Evolutionary conservation across 2,797 vertebrate genomes (phyloP), one percentile per base, ranked within the genome.

Genomic region (Chloroceryle amazona): DNA sequence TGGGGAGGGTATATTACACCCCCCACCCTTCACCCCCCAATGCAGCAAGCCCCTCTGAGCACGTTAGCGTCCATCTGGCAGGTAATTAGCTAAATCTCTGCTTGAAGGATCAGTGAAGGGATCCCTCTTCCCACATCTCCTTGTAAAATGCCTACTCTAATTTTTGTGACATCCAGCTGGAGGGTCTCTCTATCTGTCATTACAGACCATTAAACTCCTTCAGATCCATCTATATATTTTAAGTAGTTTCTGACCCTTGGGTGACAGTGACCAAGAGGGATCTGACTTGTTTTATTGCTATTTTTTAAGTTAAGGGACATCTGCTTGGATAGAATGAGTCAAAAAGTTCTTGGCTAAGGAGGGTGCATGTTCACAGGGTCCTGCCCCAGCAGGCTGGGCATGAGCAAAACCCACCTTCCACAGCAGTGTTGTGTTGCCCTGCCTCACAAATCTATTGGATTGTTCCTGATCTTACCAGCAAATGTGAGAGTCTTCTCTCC

Each of bases 191-290:
- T 52, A 9, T 63, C 79, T 93, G 76, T 73, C 55, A 14, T 96
- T 80, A 93, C 86, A 94, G 73, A 89, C 94, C 90, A 93, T 96
- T 96, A 91, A 67, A 68, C 79, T 86, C 84, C 63, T 89, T 94
- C 88, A 89, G 90, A 88, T 88, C 81, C 55, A 61, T 67, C 85
- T 51, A 9, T 74, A 6, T 76, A 21, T 92, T 93, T 78, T 26
- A 94, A 92, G 85, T n/a, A 25, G 79, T 68, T 93, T 90, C 74
- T 95, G 90, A 91, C 42, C 63, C 39, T 44, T 57, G 21, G 33
- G 57, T 95, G 93, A 68, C 81, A 68, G 65, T 46, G 75, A 51
- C 72, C 3, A 1, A 85, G 23, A 25, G 78, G 28, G 1, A 31
- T 35, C 7, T 74, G 55, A 54, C 11, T 18, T 31, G 19, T 21